Base-by-base conservation (phyloP, 2,888 invertebrate genomes). In the Magallana nippona region DNA sequence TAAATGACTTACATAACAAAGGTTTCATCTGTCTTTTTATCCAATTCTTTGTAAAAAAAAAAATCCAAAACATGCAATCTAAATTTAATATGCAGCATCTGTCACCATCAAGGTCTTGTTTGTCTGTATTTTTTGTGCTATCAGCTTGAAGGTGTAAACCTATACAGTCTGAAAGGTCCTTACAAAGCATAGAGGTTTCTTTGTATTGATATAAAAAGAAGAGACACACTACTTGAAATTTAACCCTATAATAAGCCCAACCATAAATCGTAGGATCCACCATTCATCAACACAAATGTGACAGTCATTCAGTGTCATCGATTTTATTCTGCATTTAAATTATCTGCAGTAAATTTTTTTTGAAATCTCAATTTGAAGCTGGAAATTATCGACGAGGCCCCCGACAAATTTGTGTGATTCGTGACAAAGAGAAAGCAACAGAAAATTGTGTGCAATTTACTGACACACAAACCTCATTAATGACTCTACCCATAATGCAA, bases 401-500 rank as follows among this genome's bases (percentile, higher is more conserved):
- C 22, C 27, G 32, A 71, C 71, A 71, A 71, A 71, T 71, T 71
- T 71, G 22, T 27, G 71, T 13, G 71, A 32, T 71, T 71, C 71
- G 27, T 71, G 71, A 71, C 71, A 71, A 71, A 71, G 71, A 71
- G 71, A 71, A 71, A 71, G 71, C 32, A 71, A 71, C 71, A 71
- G 71, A 71, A 71, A 71, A 71, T 32, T 27, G 71, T 71, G 27
- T 71, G 71, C 71, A 71, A 71, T 71, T 71, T 71, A 71, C 71
- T 71, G 71, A 71, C 71, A 71, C 71, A 71, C 71, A 71, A 71
- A 71, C 71, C 71, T 71, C 71, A 32, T 71, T 71, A 71, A 27
- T 71, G 71, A 71, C 71, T 71, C 19, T 82, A 82, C 84, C 84
- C 84, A 82, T 82, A 63, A 84, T 84, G 82, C 84, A 84, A 77